Base-by-base conservation (phyloP, 1,140 invertebrate species). In the Trichonephila clavipes region DNA sequence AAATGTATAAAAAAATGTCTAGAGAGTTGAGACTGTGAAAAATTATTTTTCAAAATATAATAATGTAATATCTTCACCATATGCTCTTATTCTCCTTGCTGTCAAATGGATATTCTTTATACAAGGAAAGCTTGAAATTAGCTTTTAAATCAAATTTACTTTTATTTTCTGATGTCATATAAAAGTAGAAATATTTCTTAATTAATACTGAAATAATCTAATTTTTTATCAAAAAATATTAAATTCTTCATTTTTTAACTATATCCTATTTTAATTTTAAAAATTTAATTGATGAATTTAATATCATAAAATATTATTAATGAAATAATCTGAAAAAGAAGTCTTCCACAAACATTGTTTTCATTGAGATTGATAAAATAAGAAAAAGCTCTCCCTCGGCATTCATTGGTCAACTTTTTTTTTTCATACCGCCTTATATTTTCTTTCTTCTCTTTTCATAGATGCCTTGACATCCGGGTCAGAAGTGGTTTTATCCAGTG, bases 381-480 rank as follows among this genome's bases (percentile, higher is more conserved):
- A 77, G 72, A 16, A 34, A 77, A 77, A 51, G 34, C 18, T 34
- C 28, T 10, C 28, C 19, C 34, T 18, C 18, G 34, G 28, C 34
- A 19, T 34, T 77, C 72, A 40, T 16, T 16, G 12, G 4, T 18
- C 1, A 19, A 24, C 8, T 24, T 69, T 69, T 24, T 24, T 14
- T 40, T 40, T 1, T 77, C n/a, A 28, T 77, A 77, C 18, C 34
- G 28, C 72, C 34, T 77, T 34, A 77, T 40, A 28, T 18, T 77
- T 77, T 77, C 34, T 40, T 77, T 77, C 69, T 77, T 19, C 24
- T 14, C 28, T 77, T 77, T 77, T 77, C 72, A 77, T 77, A 77
- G 72, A 40, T 77, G 72, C 72, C 34, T 77, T 77, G 18, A 77
- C 72, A 77, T 77, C 72, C 72, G 34, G 72, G 72, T 77, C 72